A percentile compares a stretch with the other conserved stretches of the same genome.
phyloP scores from a whole-genome alignment of 2,888 invertebrate species.

The Chydorus sphaericus region DNA sequence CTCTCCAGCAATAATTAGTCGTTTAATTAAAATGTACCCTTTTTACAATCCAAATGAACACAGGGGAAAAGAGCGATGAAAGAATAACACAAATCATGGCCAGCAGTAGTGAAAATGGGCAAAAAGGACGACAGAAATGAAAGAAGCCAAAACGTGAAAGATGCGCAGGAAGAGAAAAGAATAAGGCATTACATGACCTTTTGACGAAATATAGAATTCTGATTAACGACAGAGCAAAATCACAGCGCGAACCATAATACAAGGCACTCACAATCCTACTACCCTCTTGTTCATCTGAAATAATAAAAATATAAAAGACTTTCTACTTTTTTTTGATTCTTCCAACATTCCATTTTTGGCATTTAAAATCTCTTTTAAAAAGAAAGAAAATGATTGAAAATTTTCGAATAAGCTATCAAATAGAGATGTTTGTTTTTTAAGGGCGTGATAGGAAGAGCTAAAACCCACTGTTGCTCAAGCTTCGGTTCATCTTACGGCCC shows the following conservation, averaged over 20 bases:
- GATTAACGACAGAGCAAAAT: slow-evolving; percentile 5
- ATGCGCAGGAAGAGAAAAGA: neutral
- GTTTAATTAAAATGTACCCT: neutral
- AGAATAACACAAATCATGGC: neutral
- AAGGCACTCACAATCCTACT: slow-evolving; percentile 2
- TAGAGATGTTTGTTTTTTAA: neutral
- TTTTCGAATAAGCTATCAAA: neutral
- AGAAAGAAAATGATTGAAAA: neutral
- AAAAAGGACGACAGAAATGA: neutral
- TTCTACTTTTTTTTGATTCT: neutral
- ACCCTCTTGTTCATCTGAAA: neutral
- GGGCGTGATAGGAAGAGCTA: neutral
- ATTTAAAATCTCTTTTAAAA: slow-evolving; percentile 3
- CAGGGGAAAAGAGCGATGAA: neutral
- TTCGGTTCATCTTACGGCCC: slow-evolving; percentile 1
- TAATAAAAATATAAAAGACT: neutral
- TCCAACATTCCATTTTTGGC: slow-evolving; percentile 2
- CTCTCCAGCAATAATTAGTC: slow-evolving; percentile 1
- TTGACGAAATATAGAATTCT: slow-evolving; percentile 2
- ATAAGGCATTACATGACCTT: neutral
- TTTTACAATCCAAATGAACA: slow-evolving; percentile 2
- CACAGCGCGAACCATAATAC: neutral
- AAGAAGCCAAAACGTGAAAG: neutral
- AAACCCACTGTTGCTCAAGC: neutral
- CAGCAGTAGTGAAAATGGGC: neutral